Evolutionary conservation across 2,113 vertebrate species (phyloP).

Genomic region (Ginglymostoma cirratum): DNA sequence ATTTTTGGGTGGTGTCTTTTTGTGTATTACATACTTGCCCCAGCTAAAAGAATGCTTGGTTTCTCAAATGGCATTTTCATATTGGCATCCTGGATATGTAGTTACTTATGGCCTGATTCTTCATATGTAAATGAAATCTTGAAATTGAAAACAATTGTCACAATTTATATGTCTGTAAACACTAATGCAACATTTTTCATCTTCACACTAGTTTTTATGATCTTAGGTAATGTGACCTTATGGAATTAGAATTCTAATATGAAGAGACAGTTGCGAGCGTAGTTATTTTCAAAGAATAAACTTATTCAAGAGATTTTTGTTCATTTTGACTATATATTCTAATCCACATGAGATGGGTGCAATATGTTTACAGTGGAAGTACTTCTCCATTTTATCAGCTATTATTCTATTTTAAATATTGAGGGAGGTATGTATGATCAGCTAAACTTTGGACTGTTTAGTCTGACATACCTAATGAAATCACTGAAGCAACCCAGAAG

Average conservation of each 20-base stretch:
- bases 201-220: neutral
- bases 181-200: neutral
- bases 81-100: neutral
- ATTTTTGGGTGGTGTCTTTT: neutral
- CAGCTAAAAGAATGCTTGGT: neutral
- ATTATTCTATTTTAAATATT: neutral
- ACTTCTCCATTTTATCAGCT: neutral
- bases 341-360: neutral
- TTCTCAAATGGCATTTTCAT: neutral
- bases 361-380: neutral
- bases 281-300: neutral
- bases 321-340: constrained; percentile 16
- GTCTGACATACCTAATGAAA: neutral
- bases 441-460: neutral
- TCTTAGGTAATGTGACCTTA: neutral
- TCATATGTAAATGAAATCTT: neutral
- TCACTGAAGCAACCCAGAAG: neutral
- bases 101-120: neutral
- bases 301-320: neutral
- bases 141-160: constrained; percentile 11
- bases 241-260: constrained; percentile 3
- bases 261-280: neutral
- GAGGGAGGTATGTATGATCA: neutral
- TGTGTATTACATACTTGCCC: neutral
- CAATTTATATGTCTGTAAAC: neutral